These are phyloP conservation scores for Peromyscus melanophrys DNA, from an alignment of 2,797 vertebrate genomes.

Conservation along the genomic window DNA sequence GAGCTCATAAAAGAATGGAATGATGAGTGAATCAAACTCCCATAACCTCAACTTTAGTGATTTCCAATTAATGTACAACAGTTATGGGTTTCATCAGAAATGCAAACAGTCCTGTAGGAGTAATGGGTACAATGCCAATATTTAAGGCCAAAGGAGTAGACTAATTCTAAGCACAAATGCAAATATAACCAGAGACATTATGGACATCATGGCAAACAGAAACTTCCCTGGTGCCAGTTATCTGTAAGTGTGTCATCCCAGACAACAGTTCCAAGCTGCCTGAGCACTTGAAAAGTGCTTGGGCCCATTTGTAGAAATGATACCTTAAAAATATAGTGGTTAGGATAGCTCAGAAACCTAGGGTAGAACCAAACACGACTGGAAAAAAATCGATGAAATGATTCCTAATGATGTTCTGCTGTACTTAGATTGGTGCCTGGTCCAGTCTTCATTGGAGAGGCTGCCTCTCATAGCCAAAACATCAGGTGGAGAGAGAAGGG, in stretches of 20 bases:
- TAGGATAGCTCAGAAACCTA: not conserved
- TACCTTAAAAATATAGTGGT: not conserved
- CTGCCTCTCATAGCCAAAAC: no score
- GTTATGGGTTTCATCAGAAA: no score
- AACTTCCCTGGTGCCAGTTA: not conserved
- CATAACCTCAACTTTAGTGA: no score
- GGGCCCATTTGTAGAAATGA: not conserved
- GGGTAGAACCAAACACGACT: not conserved
- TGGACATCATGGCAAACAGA: not conserved
- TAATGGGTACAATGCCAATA: not conserved
- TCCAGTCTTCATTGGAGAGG: not conserved
- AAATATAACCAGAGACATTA: not conserved
- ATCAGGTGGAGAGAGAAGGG: no score
- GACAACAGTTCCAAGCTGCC: not conserved
- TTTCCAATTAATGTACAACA: no score
- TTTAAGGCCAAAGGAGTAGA: not conserved
- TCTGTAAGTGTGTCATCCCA: not conserved
- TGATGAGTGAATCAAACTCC: no score
- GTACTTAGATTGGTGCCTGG: not conserved
- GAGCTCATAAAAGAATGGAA: no score
- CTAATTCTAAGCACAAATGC: not conserved
- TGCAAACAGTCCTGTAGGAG: not conserved
- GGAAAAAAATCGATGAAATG: not conserved
- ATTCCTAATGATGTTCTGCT: not conserved
- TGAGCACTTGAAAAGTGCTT: no score